Evolutionary conservation across 37 sponge, comb jelly and placozoan species (phyloP), one percentile per base, ranked within the genome.

Genomic region (Eunapius fragilis): DNA sequence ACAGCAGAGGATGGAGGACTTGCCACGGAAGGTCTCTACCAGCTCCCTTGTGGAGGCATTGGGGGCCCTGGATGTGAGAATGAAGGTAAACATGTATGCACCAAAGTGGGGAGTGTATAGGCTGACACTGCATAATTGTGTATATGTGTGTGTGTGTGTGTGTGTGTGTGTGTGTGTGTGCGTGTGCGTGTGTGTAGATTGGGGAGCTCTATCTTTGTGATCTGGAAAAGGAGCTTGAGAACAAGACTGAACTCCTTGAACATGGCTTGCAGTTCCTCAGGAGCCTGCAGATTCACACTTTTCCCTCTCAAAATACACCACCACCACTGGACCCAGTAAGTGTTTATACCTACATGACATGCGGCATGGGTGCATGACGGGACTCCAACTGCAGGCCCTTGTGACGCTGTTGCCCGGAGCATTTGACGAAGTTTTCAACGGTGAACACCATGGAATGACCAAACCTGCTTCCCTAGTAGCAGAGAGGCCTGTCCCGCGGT

Each of bases 91-190:
- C n/a, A 58, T 2, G 58, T 9, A 25, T 31, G 50, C 27, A 38
- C 24, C 31, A 32, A 35, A 49, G 27, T 4, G 50, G 27, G 58
- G 49, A 11, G 9, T 45, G 47, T 11, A 45, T 45, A n/a, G n/a
- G n/a, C n/a, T n/a, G n/a, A n/a, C n/a, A n/a, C n/a, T n/a, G n/a
- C n/a, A n/a, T n/a, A n/a, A n/a, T n/a, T 79, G 68, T 49, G 80
- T 50, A 58, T 49, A 67, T 79, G 80, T 49, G 80, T 79, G 80
- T 49, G 80, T 79, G 80, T 31, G 80, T 79, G 80, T 49, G 80
- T 79, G 80, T 49, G 80, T 79, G 81, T 67, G 81, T 80, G 81
- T 67, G 70, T 80, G 80, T 25, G 70, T 80, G 81, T 67, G 81
- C 47, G 80, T 49, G 80, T 79, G 80, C 19, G 80, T 79, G 81